Base-by-base conservation (phyloP, 2,113 vertebrate genomes). In the Gasterosteus aculeatus region DNA sequence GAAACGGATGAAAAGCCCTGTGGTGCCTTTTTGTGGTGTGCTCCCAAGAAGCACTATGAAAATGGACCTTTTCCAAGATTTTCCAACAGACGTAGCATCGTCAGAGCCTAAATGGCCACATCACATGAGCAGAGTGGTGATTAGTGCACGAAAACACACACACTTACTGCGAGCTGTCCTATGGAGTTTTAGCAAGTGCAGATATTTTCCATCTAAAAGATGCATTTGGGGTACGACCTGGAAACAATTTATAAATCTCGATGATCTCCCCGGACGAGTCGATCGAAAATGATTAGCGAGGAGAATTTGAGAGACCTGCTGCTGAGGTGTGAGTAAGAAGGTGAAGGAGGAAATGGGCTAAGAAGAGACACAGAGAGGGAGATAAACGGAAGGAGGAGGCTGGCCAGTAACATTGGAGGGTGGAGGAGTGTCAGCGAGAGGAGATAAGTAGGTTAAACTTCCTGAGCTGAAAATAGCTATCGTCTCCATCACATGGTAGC, bases 391-490 rank as follows among this genome's bases (percentile, higher is more conserved):
- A 44, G 49, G 10, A 38, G 4, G 42, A 22, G 29, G 46, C 38
- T 33, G 59, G 80, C 58, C 56, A 31, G 81, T n/a, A 33, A 72
- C 61, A 81, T 79, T 59, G 61, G 72, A 69, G 72, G 75, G 64
- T 69, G 77, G 81, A 66, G 80, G 81, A 75, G 77, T 79, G 83
- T 84, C 78, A 84, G 74, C 42, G 85, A 87, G 86, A 72, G 65
- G 77, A 84, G 86, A 92, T 92, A 94, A 94, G 91, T 94, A 93
- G 92, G 92, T 92, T 94, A 92, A 92, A 92, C 91, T 90, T 92
- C 88, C 88, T 83, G 81, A 64, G 91, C 91, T 93, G 87, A 92
- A 93, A 94, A 93, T 93, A 93, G 88, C 90, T 79, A 84, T 85
- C 85, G 88, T 90, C 84, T 87, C 82, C 69, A 92, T 93, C 90